Percentiles rank a stretch among this genome's conserved stretches.
Evolutionary conservation across 2,113 vertebrate species (phyloP).

Genomic region (Oreochromis niloticus): DNA sequence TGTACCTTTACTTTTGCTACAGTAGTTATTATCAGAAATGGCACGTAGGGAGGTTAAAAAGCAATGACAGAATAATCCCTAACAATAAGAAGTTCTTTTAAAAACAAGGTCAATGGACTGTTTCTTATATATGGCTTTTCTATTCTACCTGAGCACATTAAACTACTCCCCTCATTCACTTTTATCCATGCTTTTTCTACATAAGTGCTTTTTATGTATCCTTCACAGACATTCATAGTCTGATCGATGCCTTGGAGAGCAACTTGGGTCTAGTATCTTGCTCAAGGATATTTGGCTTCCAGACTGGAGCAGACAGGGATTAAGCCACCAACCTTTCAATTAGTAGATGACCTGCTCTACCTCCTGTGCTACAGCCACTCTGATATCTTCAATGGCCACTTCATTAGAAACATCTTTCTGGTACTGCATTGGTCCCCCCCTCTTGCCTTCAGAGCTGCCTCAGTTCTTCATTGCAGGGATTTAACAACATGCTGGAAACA

Average conservation of each 20-base stretch:
- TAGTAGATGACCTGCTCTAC: neutral
- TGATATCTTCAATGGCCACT: neutral
- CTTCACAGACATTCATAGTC: neutral
- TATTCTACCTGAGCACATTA: neutral
- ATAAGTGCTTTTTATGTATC: neutral
- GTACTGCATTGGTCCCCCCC: neutral
- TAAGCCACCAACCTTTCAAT: neutral
- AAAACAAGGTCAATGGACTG: neutral
- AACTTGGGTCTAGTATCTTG: fast-evolving
- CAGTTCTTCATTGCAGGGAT: neutral
- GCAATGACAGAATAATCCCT: neutral
- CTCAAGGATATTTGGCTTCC: neutral
- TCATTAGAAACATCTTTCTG: neutral
- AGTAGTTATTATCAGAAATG: neutral
- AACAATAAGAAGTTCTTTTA: neutral
- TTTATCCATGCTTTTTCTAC: neutral
- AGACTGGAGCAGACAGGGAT: neutral
- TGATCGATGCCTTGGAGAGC: neutral
- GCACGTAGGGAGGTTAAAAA: neutral
- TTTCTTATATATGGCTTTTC: neutral
- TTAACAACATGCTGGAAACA: neutral
- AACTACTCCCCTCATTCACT: neutral
- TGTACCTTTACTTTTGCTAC: neutral
- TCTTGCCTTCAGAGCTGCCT: neutral
- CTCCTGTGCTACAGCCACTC: neutral